These are phyloP conservation scores for Cosmia pyralina DNA, from an alignment of 2,888 invertebrate species.

Conservation along the genomic window DNA sequence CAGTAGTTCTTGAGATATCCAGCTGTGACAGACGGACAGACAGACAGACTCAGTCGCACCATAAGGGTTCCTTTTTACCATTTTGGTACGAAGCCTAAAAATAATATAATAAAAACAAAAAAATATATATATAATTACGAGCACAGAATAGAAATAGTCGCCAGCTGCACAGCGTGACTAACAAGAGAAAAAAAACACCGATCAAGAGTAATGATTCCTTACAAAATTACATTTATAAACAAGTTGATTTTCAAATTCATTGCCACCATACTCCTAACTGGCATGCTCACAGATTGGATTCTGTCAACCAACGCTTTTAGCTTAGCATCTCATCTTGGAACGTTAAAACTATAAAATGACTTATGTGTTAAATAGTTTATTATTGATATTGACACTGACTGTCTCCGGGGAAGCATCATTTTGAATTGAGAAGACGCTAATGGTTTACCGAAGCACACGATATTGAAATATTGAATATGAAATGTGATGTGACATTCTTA, in stretches of 20 bases:
- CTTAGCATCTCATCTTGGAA: slow-evolving; percentile 61
- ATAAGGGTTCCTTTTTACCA: too few species aligned
- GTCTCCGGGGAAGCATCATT: slow-evolving; percentile 31
- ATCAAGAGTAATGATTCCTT: too few species aligned
- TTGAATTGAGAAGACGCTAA: slow-evolving; percentile 11
- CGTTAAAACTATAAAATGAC: slow-evolving; percentile 71
- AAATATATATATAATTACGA: too few species aligned
- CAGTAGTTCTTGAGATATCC: too few species aligned
- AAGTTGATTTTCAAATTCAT: slow-evolving; percentile 18
- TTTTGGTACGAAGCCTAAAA: too few species aligned
- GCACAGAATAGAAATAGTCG: too few species aligned
- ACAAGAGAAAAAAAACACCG: too few species aligned
- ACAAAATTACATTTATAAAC: too few species aligned
- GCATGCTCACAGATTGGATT: slow-evolving; percentile 78
- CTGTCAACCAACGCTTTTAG: slow-evolving; percentile 77
- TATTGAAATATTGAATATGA: slow-evolving; percentile 37
- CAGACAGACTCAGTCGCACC: too few species aligned
- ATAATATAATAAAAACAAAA: too few species aligned
- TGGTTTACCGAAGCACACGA: slow-evolving; percentile 23
- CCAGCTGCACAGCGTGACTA: too few species aligned
- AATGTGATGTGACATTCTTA: slow-evolving; percentile 22
- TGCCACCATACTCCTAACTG: slow-evolving; percentile 67
- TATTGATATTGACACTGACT: slow-evolving; percentile 42
- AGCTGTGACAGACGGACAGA: too few species aligned
- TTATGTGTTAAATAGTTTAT: slow-evolving; percentile 46